Evolutionary conservation across 2,113 vertebrate species (phyloP), one percentile per base, ranked within the genome.

Genomic region (Gulo gulo): DNA sequence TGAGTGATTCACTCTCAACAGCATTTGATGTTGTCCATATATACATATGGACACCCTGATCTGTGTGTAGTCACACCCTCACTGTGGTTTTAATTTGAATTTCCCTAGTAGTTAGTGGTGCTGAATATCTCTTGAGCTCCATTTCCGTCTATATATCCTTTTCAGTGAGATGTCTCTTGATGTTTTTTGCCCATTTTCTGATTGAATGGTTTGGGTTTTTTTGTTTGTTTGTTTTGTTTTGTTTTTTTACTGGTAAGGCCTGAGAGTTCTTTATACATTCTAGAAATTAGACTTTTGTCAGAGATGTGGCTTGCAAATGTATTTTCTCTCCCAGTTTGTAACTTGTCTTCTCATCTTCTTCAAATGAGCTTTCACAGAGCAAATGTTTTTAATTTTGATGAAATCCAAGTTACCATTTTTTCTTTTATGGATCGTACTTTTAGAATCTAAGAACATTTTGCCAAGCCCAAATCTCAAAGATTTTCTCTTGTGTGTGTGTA

Each of bases 351-450:
- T 91, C 47, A 81, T 86, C 74, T 73, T 89, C 87, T 90, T 96
- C 81, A 80, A 91, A 85, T 91, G 92, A 74, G 63, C 73, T 91
- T 87, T 86, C 74, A 74, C 87, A 57, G 73, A 94, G 74, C 88
- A 94, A 94, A 80, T 94, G 82, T 74, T 91, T 91, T 94, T 47
- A 86, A 94, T 81, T 96, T 74, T 94, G 81, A 91, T 94, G 83
- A 94, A 94, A 74, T 91, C 52, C 81, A 94, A 86, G 57, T 86
- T 94, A 96, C 71, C 71, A 45, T 94, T 81, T 96, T 91, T 73
- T 94, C 52, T 91, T 94, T 87, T 80, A 81, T 87, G 81, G 63
- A 81, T 94, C 55, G 21, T 80, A 86, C 21, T 45, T 94, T 89
- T 80, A 73, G 63, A 96, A 85, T 85, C 61, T 94, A 52, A 94